Evolutionary conservation across 2,797 vertebrate species (phyloP).

Genomic region (Lepidocolaptes lacrymiger): DNA sequence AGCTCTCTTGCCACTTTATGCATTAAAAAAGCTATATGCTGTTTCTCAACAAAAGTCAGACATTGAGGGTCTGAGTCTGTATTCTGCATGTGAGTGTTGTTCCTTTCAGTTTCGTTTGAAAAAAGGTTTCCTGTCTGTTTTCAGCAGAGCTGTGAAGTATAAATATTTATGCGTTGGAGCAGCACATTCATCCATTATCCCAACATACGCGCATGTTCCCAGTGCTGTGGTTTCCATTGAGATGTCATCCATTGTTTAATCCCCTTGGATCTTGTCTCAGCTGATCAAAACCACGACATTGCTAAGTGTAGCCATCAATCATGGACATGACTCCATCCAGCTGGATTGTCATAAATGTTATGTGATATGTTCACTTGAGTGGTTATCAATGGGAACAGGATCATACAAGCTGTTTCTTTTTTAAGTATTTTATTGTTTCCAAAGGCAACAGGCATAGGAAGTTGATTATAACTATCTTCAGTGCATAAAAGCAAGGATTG

Average conservation of each 20-base stretch:
- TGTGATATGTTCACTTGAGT: neutral
- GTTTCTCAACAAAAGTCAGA: neutral
- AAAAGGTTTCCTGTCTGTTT: constrained; percentile 63
- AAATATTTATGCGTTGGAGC: constrained; percentile 61
- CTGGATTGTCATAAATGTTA: constrained; percentile 34
- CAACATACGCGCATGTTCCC: constrained; percentile 9
- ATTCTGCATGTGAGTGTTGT: constrained; percentile 2
- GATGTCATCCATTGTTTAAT: constrained; percentile 62
- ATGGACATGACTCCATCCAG: constrained; percentile 7
- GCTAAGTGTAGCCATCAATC: constrained; percentile 56
- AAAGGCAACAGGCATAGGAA: neutral
- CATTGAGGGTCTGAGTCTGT: neutral
- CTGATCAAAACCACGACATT: constrained; percentile 37
- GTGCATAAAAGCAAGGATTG: neutral
- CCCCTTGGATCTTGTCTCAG: constrained; percentile 43
- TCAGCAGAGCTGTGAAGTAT: constrained; percentile 50
- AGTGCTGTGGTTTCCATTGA: constrained; percentile 53
- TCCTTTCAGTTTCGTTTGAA: neutral
- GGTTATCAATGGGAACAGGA: neutral
- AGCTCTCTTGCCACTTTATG: neutral
- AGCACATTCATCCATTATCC: constrained; percentile 62
- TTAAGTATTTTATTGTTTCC: constrained; percentile 22
- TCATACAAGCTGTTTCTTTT: neutral
- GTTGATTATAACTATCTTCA: neutral
- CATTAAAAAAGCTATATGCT: neutral